Percentiles rank a stretch among this genome's conserved stretches.
Conservation (phyloP, 1,140 invertebrate species). For the Lepidurus packardi region DNA sequence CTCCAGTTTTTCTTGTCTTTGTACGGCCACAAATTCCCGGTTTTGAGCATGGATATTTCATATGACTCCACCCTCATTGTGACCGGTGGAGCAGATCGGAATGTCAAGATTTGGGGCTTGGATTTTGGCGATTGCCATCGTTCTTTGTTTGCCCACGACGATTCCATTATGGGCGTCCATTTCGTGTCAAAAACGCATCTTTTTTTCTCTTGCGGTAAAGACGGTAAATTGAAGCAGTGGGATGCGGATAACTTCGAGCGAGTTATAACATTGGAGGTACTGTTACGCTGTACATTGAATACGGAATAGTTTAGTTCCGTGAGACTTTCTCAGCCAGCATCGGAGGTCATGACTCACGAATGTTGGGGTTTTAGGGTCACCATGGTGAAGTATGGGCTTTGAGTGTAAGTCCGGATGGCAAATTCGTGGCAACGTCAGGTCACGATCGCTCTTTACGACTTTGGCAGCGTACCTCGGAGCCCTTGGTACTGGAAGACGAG, state of each 20-base stretch:
- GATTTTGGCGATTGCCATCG: conserved; percentile 96
- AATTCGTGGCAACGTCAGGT: conserved; percentile 73
- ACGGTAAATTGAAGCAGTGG: conserved; percentile 93
- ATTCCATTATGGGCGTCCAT: conserved; percentile 78
- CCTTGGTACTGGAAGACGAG: conserved; percentile 85
- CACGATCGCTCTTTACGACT: conserved; percentile 82
- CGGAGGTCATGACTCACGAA: conserved; percentile 37
- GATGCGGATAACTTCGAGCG: conserved; percentile 90
- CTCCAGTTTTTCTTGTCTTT: conserved; percentile 86
- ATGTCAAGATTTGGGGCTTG: conserved; percentile 96
- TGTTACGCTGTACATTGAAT: conserved; percentile 31
- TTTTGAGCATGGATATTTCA: conserved; percentile 88
- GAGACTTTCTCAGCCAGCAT: conserved; percentile 35
- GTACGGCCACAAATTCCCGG: conserved; percentile 94
- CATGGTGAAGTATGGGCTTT: conserved; percentile 69
- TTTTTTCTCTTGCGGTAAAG: conserved; percentile 88
- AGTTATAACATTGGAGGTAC: conserved; percentile 79
- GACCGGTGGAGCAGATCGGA: conserved; percentile 91
- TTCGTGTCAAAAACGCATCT: conserved; percentile 89
- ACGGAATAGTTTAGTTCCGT: not conserved
- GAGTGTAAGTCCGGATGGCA: conserved; percentile 72
- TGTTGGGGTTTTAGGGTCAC: conserved; percentile 56
- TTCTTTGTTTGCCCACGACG: conserved; percentile 79
- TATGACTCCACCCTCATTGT: conserved; percentile 82
- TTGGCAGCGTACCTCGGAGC: conserved; percentile 80